Conservation (phyloP, 1,140 invertebrate genomes). For the Drosophila funebris region DNA sequence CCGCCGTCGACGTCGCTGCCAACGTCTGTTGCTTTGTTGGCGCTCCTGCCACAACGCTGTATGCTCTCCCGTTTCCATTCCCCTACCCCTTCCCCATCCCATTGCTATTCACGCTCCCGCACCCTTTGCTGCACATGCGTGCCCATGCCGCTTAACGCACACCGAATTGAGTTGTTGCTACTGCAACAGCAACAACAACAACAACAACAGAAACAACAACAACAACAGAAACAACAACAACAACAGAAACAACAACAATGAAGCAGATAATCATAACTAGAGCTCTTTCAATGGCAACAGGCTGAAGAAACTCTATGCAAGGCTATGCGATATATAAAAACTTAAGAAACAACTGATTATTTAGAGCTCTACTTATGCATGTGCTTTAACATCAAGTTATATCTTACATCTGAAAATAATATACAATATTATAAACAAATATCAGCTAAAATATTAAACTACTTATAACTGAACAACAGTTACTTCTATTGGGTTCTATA, state of each 20-base stretch:
- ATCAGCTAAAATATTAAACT: no score
- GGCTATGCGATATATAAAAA: neutral
- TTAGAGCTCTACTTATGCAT: no score
- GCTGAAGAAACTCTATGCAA: neutral
- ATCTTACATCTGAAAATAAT: no score
- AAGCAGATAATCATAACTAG: neutral
- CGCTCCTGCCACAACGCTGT: conserved; percentile 24
- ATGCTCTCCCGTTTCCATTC: neutral
- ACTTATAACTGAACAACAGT: no score
- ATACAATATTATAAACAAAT: no score
- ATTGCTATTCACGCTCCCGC: neutral
- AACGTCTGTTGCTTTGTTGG: conserved; percentile 12
- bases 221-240: neutral
- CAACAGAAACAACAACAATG: neutral
- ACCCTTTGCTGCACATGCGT: conserved; percentile 31
- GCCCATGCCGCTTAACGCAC: conserved; percentile 2
- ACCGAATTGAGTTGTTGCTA: conserved; percentile 43
- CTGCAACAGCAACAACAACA: conserved; percentile 4
- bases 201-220: neutral
- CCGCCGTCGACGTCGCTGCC: conserved; percentile 5
- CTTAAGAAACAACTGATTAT: no score
- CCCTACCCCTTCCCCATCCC: conserved; percentile 2
- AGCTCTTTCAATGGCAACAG: neutral
- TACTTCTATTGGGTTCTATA: no score
- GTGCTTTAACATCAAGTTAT: no score